Evolutionary conservation across 2,113 vertebrate genomes (phyloP).

Genomic region (Garra rufa): DNA sequence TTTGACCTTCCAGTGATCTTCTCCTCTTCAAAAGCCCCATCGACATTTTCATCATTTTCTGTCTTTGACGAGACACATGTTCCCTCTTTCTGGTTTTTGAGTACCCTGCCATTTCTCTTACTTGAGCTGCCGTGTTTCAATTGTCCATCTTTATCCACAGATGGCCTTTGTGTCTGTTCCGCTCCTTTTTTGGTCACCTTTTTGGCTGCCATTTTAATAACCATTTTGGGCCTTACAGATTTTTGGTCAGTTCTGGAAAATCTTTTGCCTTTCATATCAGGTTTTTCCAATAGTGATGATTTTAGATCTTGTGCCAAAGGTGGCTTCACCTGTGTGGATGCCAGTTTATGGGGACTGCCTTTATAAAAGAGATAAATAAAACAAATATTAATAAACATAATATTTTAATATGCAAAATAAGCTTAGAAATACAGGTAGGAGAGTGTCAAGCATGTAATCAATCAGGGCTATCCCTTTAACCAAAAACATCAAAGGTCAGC

Average conservation of each 20-base stretch:
- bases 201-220: constrained; percentile 61
- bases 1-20: background rate
- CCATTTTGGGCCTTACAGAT: constrained; percentile 54
- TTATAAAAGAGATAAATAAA: constrained; percentile 52
- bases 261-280: constrained; percentile 64
- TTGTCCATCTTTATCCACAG: background rate
- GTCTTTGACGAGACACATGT: background rate
- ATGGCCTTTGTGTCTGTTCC: constrained; percentile 38
- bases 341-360: constrained; percentile 48
- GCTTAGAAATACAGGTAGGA: background rate
- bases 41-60: constrained; percentile 9
- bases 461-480: no score
- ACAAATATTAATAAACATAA: background rate
- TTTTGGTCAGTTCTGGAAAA: constrained; percentile 55
- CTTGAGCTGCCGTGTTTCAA: constrained; percentile 2
- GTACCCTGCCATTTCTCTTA: constrained; percentile 31
- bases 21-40: background rate
- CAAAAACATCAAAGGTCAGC: no score
- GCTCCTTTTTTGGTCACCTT: constrained; percentile 46
- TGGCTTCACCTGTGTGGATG: constrained; percentile 46
- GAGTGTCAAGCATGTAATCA: background rate
- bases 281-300: constrained; percentile 45
- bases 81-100: constrained; percentile 25
- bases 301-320: constrained; percentile 59
- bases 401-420: no score